Base-by-base conservation (phyloP, 2,113 vertebrate genomes). In the Phrynosoma platyrhinos region DNA sequence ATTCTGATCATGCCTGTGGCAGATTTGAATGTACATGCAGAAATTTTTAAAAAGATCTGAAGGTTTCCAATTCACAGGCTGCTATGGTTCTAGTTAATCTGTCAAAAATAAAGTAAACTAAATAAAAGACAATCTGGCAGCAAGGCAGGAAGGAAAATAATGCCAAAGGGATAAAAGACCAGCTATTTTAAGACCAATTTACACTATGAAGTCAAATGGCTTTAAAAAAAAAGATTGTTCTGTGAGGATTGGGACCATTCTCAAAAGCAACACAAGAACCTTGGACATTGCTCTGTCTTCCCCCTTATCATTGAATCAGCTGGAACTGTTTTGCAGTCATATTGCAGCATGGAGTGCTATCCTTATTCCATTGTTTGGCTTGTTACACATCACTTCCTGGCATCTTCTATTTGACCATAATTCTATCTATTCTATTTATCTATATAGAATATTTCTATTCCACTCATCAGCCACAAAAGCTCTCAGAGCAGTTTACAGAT, bases 51-150 rank as follows among this genome's bases (percentile, higher is more conserved):
- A 88, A 87, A 86, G 79, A 78, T 91, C 90, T 93, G 91, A 87
- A 84, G 82, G 92, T 95, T 93, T 94, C 91, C 94, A 95, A 91
- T 94, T 94, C 96, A 94, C 89, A 91, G 90, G 93, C 93, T 90
- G 92, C 89, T 77, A 72, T 90, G 90, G 66, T 88, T 94, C 74
- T 92, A 89, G 71, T 93, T 87, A 55, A 89, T 91, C 90, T 90
- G 79, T 94, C 85, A 94, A 92, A 79, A 91, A 92, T 93, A 66
- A 75, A 84, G 36, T 53, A 76, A 87, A 75, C 69, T 47, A 82
- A 75, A 89, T 87, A 92, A 76, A 89, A 86, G 92, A 82, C n/a
- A 93, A 62, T 91, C 90, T 93, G 91, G 32, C 90, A 94, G 66
- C n/a, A 80, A 88, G 36, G 75, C 27, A 84, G 0, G 40, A 86